phyloP scores from a whole-genome alignment of 2,113 vertebrate species.

The Leptosomus discolor region DNA sequence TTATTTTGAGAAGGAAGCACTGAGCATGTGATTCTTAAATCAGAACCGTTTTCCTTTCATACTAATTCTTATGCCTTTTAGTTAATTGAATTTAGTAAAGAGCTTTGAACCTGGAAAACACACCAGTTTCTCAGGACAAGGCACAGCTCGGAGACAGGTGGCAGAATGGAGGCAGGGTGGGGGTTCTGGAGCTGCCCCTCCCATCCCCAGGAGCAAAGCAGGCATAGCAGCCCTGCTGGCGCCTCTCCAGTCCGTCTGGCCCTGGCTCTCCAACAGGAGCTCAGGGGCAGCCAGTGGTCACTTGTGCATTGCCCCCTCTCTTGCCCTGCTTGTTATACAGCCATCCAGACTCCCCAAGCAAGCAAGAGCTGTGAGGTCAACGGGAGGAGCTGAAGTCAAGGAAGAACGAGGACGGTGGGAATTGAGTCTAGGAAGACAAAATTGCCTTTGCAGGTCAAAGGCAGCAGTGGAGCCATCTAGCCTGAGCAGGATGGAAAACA shows the following conservation, averaged over 20 bases:
- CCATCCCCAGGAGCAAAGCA: not conserved
- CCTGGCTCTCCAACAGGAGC: not conserved
- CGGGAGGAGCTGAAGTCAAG: not conserved
- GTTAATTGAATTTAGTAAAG: not conserved
- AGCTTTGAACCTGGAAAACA: not conserved
- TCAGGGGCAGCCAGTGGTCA: not conserved
- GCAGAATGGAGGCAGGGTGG: not conserved
- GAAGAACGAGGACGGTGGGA: not conserved
- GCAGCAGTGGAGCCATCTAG: not conserved
- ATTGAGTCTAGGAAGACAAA: not conserved
- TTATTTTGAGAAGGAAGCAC: not conserved
- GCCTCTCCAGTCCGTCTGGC: not conserved
- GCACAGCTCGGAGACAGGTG: not conserved
- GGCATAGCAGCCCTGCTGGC: not conserved
- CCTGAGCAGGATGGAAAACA: not conserved
- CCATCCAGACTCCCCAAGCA: not conserved
- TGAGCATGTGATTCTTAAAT: not conserved
- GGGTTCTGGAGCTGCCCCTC: not conserved
- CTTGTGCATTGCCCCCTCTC: rapidly evolving
- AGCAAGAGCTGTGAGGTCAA: not conserved
- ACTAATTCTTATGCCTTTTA: not conserved
- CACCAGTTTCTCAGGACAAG: not conserved
- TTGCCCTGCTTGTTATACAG: not conserved
- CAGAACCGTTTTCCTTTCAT: not conserved
- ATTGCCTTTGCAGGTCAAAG: not conserved